Evolutionary conservation across 2,797 vertebrate genomes (phyloP).

Genomic region (Syngnathus rostellatus): DNA sequence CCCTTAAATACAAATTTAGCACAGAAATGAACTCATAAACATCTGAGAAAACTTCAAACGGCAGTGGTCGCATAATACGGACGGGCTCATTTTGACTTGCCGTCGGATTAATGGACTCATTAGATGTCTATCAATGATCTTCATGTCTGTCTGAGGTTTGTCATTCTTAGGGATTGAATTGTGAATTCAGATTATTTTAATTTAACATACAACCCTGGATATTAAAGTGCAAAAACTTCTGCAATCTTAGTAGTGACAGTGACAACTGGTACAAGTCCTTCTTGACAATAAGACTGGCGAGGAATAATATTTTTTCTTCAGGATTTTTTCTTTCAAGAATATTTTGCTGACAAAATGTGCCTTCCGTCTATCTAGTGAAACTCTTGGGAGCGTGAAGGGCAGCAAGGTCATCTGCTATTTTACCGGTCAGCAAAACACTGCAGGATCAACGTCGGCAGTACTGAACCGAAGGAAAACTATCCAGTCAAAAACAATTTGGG

Average conservation of each 20-base stretch:
- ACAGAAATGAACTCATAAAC: neutral
- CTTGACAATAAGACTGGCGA: neutral
- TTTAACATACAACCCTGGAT: neutral
- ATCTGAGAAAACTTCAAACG: neutral
- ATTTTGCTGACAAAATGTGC: conserved; percentile 27
- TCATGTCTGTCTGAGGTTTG: neutral
- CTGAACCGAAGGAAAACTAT: conserved; percentile 8
- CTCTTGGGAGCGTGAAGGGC: conserved; percentile 21
- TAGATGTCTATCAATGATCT: neutral
- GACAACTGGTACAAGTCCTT: too few relatives aligned
- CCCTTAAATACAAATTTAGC: neutral
- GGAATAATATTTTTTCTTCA: too few relatives aligned
- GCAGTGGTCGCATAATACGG: neutral
- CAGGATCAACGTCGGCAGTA: conserved; percentile 15
- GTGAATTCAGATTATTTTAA: neutral
- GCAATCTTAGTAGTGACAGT: neutral
- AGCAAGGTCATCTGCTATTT: conserved; percentile 26
- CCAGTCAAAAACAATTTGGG: conserved; percentile 3
- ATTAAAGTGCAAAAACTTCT: neutral
- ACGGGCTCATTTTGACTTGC: neutral
- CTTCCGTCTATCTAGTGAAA: conserved; percentile 10
- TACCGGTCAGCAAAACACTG: conserved; percentile 16
- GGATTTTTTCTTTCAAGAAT: conserved; percentile 6
- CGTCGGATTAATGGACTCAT: neutral
- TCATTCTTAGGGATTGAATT: neutral